Percentiles rank a stretch among this genome's conserved stretches.
Conservation (phyloP, 2,797 vertebrate species). For the Bradypodion ventrale region DNA sequence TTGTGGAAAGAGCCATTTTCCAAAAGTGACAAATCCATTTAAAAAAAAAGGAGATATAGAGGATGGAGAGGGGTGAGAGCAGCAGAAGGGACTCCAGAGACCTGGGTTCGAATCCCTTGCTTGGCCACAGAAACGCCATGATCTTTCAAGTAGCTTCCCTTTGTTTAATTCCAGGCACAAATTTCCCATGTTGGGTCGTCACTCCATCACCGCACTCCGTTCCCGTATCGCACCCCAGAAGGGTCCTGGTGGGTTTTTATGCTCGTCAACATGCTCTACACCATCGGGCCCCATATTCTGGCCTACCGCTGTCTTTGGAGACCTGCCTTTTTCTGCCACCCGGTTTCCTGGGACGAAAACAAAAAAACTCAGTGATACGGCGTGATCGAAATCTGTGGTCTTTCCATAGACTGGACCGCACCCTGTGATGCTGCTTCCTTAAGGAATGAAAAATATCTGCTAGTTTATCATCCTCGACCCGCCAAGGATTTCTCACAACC, state of each 20-base stretch:
- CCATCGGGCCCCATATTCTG: slow-evolving; percentile 79
- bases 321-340: slow-evolving; percentile 82
- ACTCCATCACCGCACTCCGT: slow-evolving; percentile 83
- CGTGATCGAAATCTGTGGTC: background rate
- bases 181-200: slow-evolving; percentile 87
- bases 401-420: too few species aligned
- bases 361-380: slow-evolving; percentile 79
- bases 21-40: too few species aligned
- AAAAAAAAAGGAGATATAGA: too few species aligned
- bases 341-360: slow-evolving; percentile 46
- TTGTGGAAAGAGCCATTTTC: too few species aligned
- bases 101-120: too few species aligned
- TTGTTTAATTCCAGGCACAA: slow-evolving; percentile 84
- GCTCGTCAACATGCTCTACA: slow-evolving; percentile 79
- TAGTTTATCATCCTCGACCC: too few species aligned
- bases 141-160: too few species aligned
- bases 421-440: background rate
- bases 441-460: too few species aligned
- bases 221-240: slow-evolving; percentile 84
- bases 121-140: too few species aligned
- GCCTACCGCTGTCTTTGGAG: slow-evolving; percentile 78
- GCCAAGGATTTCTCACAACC: background rate
- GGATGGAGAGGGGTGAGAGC: too few species aligned
- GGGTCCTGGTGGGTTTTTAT: slow-evolving; percentile 78
- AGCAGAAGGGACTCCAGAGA: too few species aligned